phyloP scores from a whole-genome alignment of 2,888 invertebrate species.

The Pycnomerus fuliginosus region DNA sequence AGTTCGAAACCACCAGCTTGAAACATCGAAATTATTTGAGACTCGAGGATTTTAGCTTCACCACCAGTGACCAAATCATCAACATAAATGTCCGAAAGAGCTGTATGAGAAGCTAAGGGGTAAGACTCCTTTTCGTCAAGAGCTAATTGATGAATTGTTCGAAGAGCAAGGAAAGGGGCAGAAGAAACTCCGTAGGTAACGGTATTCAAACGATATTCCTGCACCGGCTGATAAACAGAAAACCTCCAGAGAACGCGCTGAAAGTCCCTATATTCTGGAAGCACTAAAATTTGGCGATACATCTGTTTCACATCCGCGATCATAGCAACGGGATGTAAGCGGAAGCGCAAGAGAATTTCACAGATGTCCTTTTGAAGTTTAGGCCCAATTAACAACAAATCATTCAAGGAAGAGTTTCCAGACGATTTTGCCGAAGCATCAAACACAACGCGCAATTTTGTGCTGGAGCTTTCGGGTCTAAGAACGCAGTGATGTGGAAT shows the following conservation, averaged over 20 bases:
- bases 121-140: neutral
- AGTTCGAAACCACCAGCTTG: conserved; percentile 1
- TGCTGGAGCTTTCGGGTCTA: conserved; percentile 1
- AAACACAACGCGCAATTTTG: conserved; percentile 10
- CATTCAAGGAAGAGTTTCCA: conserved; percentile 7
- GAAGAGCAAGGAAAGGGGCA: conserved; percentile 5
- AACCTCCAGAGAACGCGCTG: conserved; percentile 13
- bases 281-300: conserved; percentile 22
- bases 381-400: conserved; percentile 10
- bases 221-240: conserved; percentile 5
- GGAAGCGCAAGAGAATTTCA: conserved; percentile 7
- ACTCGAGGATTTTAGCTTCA: neutral
- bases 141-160: conserved; percentile 4
- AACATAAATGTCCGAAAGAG: conserved; percentile 1
- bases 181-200: conserved; percentile 9
- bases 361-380: conserved; percentile 13
- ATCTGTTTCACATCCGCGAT: conserved; percentile 19
- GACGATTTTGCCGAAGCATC: conserved; percentile 8
- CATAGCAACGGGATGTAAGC: conserved; percentile 7
- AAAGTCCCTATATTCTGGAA: conserved; percentile 10
- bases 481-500: conserved; percentile 17
- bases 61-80: conserved; percentile 10
- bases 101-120: conserved; percentile 3
- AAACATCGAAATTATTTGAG: neutral
- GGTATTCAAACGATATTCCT: conserved; percentile 4